Percentiles rank a stretch among this genome's conserved stretches.
phyloP scores from a whole-genome alignment of 2,888 invertebrate genomes.

The Onchidella celtica region DNA sequence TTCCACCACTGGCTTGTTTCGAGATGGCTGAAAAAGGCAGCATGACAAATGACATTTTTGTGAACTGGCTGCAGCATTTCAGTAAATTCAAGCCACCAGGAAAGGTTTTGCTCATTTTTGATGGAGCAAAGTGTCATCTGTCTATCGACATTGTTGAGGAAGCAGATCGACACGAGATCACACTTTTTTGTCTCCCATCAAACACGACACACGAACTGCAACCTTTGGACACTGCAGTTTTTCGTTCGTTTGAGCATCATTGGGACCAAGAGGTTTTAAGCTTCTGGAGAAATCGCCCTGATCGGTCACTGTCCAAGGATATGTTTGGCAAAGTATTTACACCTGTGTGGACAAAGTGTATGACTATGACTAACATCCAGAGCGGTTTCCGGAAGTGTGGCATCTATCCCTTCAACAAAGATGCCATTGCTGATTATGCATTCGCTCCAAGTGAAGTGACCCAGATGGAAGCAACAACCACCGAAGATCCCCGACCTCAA shows the following conservation, averaged over 20 bases:
- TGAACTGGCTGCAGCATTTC: conserved; percentile 2
- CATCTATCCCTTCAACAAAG: conserved; percentile 3
- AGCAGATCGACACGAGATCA: neutral
- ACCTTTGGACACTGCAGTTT: conserved; percentile 10
- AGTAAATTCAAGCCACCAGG: neutral
- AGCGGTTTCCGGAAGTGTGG: neutral
- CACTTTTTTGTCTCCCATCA: neutral
- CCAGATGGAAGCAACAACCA: neutral
- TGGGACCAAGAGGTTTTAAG: conserved; percentile 14
- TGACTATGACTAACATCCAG: conserved; percentile 18
- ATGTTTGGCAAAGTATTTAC: conserved; percentile 13
- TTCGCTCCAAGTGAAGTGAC: conserved; percentile 23
- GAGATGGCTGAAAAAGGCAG: neutral
- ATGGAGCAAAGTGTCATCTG: conserved; percentile 7
- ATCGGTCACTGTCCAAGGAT: neutral
- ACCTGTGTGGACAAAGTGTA: neutral
- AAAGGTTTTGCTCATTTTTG: conserved; percentile 8
- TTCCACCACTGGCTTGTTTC: conserved; percentile 20
- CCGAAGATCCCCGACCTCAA: neutral
- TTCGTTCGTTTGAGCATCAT: conserved; percentile 15
- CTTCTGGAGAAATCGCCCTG: conserved; percentile 7
- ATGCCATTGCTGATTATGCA: conserved; percentile 6
- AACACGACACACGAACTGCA: conserved; percentile 14
- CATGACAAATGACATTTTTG: neutral
- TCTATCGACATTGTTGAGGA: conserved; percentile 16